Base-by-base conservation (phyloP, 1,140 invertebrate genomes). In the Trinorchestia longiramus region DNA sequence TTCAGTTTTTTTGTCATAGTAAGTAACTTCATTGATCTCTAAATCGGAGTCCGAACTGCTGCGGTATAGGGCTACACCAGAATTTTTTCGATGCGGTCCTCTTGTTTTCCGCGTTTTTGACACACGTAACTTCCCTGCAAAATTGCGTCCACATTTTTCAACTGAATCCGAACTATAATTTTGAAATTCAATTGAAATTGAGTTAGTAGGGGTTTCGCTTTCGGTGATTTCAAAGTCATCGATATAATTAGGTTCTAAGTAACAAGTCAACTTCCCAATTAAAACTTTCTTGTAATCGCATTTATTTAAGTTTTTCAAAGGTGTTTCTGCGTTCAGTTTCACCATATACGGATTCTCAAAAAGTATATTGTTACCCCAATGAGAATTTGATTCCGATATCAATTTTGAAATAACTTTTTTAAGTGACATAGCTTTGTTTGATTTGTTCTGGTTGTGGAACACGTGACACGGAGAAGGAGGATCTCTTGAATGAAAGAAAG, bases 321-420 rank as follows among this genome's bases (percentile, higher is more conserved):
- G 44, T 4, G 43, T 1, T 3, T 94, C 92, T 0, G 92, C 41
- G 40, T 47, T 47, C 92, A 94, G 44, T 44, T 47, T 94, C 44
- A 94, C 92, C 92, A 44, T 47, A 44, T 94, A 94, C 0, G 92
- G 92, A 44, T 94, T 94, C 40, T 94, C 92, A n/a, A 94, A 94
- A 11, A 94, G 44, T 40, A 94, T 94, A 40, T 47, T 45, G 92
- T 45, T 94, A 23, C 92, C 92, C 92, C 92, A 94, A 0, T 41
- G 43, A 6, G 92, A 44, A 45, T 94, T 94, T 0, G 92, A 94
- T 8, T 3, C 40, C 3, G 8, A 0, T n/a, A 94, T 94, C 92
- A 94, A 23, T n/a, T 4, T 94, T 0, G 92, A 42, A 11, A 94
- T 94, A 15, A 40, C 40, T n/a, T 94, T 94, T 40, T 40, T 94